Evolutionary conservation across 64 coral and sea anemone species (phyloP).

Genomic region (Trachythela sp.): DNA sequence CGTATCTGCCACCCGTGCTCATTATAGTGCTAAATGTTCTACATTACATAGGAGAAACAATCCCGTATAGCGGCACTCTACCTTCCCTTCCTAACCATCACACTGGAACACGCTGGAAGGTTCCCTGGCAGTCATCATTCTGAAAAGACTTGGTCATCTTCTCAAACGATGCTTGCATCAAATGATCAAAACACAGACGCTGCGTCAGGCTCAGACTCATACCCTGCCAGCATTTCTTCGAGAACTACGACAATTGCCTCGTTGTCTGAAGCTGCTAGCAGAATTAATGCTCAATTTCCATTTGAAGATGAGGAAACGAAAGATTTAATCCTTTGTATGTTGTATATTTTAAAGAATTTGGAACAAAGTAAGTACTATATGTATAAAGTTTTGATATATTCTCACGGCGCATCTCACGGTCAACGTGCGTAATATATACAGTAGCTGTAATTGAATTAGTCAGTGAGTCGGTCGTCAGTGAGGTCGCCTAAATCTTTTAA

Average conservation of each 20-base stretch:
- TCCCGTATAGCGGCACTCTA: slow-evolving; percentile 87
- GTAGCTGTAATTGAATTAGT: too few relatives aligned
- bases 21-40: too few relatives aligned
- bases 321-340: slow-evolving; percentile 71
- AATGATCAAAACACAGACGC: not conserved
- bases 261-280: slow-evolving; percentile 48
- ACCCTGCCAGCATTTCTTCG: not conserved
- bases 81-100: slow-evolving; percentile 83
- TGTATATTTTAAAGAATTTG: slow-evolving; percentile 92
- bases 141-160: slow-evolving; percentile 33
- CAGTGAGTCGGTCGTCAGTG: too few relatives aligned
- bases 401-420: too few relatives aligned
- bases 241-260: not conserved
- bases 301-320: slow-evolving; percentile 95
- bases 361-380: slow-evolving; percentile 66
- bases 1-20: too few relatives aligned
- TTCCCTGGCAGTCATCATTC: slow-evolving; percentile 91
- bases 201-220: not conserved
- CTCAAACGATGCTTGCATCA: not conserved
- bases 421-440: too few relatives aligned
- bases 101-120: slow-evolving; percentile 82
- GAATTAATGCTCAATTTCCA: slow-evolving; percentile 82
- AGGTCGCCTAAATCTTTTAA: too few relatives aligned
- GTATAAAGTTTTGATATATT: too few relatives aligned
- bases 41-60: slow-evolving; percentile 50